Evolutionary conservation across 2,888 invertebrate species (phyloP), one percentile per base, ranked within the genome.

Genomic region (Lasioglossum oenotherae): DNA sequence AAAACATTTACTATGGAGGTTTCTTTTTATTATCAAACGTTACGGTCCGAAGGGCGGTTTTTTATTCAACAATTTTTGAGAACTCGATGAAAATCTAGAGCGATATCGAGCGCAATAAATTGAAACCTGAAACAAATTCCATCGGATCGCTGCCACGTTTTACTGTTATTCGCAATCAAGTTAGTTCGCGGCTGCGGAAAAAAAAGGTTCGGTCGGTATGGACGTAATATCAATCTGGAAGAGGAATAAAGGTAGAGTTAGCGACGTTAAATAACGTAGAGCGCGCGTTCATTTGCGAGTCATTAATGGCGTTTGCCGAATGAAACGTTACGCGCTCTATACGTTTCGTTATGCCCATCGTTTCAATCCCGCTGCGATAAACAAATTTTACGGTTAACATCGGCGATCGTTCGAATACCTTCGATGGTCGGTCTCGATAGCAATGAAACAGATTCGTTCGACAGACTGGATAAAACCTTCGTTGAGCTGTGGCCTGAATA

Each of bases 361-460:
- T 81, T 82, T 72, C n/a, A 23, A 49, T 60, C 46, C 5, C 81
- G 5, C 19, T n/a, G 23, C 16, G 38, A n/a, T n/a, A 8, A 10
- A 16, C 19, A 41, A 80, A 74, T 80, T 74, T 44, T 38, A 31
- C 27, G 23, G 16, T 31, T 1, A 5, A 23, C 23, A 23, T 49
- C 23, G 49, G 23, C 19, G 12, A 12, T 44, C 44, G 44, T 44
- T 44, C 44, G 14, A 44, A 44, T 44, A 44, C 14, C 14, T 44
- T 44, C 44, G 44, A 44, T 44, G 44, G 44, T 76, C 23, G 35
- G 67, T 35, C 35, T 38, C 49, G 4, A 14, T 46, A 64, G 19
- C 44, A n/a, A 82, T 80, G 41, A 80, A 74, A 80, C 53, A 82
- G n/a, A 31, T 27, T 31, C 6, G 46, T 69, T 27, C 19, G 16